phyloP scores from a whole-genome alignment of 1,140 invertebrate species.

The Sesamia nonagrioides region DNA sequence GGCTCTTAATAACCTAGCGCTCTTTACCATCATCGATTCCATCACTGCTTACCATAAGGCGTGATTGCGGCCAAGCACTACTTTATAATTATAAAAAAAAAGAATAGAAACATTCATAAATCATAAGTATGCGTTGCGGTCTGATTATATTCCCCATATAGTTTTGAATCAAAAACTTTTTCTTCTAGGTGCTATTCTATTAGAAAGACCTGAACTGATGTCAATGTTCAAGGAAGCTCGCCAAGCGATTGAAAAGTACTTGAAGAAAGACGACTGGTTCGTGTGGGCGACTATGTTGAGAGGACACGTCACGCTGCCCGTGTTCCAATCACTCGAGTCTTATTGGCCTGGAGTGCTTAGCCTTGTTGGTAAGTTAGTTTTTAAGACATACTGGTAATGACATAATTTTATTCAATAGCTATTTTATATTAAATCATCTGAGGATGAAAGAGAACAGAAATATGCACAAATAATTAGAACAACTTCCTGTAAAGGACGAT shows the following conservation, averaged over 20 bases:
- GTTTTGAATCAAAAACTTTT: neutral
- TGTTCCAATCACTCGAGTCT: conserved; percentile 99
- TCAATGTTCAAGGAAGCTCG: conserved; percentile 96
- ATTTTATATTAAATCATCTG: too few relatives aligned
- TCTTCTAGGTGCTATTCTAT: conserved; percentile 90
- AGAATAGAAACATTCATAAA: too few relatives aligned
- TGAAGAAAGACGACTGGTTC: conserved; percentile 98
- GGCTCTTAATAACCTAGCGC: too few relatives aligned
- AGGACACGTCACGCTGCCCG: conserved; percentile 97
- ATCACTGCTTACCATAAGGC: too few relatives aligned
- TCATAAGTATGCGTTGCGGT: too few relatives aligned
- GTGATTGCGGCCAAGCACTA: too few relatives aligned
- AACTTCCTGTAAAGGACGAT: neutral
- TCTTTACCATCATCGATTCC: too few relatives aligned
- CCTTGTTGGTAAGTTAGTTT: conserved; percentile 90
- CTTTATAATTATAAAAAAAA: too few relatives aligned
- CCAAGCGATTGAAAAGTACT: conserved; percentile 94
- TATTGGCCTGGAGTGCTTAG: conserved; percentile 99
- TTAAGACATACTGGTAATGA: too few relatives aligned
- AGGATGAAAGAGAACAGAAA: too few relatives aligned
- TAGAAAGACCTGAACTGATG: conserved; percentile 95
- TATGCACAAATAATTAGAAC: too few relatives aligned
- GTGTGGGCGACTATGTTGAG: conserved; percentile 98
- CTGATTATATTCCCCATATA: conserved; percentile 27
- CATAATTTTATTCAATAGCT: too few relatives aligned